These are phyloP conservation scores for Salmo trutta DNA, from an alignment of 2,797 vertebrate genomes.

Conservation along the genomic window DNA sequence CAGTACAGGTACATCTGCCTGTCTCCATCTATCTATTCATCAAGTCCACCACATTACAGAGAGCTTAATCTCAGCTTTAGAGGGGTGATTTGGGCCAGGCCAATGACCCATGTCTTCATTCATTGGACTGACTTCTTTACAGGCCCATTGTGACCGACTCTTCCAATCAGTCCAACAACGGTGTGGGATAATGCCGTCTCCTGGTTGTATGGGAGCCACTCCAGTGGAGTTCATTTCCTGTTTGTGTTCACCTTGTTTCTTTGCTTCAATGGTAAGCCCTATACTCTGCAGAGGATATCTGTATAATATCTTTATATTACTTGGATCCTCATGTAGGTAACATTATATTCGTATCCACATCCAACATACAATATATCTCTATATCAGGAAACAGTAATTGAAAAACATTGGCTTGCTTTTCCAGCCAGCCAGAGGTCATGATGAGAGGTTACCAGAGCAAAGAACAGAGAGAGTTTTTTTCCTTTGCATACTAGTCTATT, in stretches of 20 bases:
- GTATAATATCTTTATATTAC: background rate
- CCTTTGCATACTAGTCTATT: background rate
- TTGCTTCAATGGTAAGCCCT: background rate
- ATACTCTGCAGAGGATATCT: background rate
- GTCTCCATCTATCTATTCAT: background rate
- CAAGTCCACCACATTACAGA: background rate
- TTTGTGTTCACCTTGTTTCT: background rate
- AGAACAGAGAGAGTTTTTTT: background rate
- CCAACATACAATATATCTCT: background rate
- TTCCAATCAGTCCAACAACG: constrained; percentile 1
- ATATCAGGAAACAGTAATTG: background rate
- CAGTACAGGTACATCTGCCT: background rate
- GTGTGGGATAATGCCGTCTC: background rate
- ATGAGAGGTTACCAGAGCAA: background rate
- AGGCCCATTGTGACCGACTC: background rate
- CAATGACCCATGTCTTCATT: constrained; percentile 6
- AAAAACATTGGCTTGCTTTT: background rate
- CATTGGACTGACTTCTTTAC: background rate
- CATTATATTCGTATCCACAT: background rate
- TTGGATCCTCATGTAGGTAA: background rate
- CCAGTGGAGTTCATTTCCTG: background rate
- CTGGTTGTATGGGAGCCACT: background rate
- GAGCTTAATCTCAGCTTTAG: background rate
- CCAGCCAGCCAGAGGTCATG: background rate
- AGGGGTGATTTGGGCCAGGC: background rate